Conservation (phyloP, 2,113 vertebrate genomes). For the Lethenteron reissneri region DNA sequence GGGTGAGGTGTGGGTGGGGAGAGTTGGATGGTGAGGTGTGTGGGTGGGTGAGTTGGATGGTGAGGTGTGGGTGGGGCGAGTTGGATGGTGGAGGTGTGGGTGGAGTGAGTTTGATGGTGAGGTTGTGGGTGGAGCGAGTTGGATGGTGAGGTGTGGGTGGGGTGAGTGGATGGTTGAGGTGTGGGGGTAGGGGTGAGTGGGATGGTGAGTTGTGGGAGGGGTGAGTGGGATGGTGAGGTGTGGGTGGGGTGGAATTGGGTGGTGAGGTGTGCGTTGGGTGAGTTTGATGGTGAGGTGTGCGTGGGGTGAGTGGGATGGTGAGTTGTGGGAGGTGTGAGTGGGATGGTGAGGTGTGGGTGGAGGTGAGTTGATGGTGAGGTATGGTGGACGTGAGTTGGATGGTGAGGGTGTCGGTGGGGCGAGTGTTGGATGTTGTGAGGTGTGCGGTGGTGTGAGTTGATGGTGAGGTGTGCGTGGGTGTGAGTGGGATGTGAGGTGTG, state of each 20-base stretch:
- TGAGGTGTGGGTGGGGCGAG: no score
- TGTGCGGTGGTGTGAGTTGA: not conserved
- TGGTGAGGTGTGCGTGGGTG: not conserved
- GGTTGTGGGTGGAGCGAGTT: no score
- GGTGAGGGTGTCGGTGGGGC: no score
- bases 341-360: not conserved
- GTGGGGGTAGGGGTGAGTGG: not conserved
- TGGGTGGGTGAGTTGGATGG: not conserved
- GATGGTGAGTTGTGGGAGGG: not conserved
- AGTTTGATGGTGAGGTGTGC: not conserved
- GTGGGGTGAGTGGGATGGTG: not conserved
- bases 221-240: no score
- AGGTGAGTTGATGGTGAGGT: no score
- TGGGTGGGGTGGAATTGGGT: no score
- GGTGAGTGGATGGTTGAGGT: not conserved
- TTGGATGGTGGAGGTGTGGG: no score
- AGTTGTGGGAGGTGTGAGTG: not conserved
- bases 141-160: no score
- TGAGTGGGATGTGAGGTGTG: no score
- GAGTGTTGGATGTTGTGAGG: not conserved
- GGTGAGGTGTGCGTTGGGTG: not conserved
- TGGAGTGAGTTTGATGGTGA: no score
- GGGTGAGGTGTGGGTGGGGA: not conserved
- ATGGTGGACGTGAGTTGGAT: no score
- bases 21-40: not conserved